These are phyloP conservation scores for Neodiprion fabricii DNA, from an alignment of 1,140 invertebrate genomes.

Conservation along the genomic window DNA sequence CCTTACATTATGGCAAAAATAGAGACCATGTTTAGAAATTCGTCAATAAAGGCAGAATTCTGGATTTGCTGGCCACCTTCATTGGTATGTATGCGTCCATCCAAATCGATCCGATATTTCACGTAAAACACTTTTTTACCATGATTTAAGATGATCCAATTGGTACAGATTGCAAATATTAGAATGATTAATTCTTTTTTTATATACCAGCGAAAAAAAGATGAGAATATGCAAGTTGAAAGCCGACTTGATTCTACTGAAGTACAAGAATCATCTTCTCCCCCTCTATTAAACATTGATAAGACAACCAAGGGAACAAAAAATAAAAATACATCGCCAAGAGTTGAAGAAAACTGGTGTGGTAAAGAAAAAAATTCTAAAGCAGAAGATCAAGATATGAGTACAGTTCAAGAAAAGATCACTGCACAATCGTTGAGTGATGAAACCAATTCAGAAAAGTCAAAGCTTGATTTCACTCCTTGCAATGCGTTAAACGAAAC, in stretches of 20 bases:
- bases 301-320: too few relatives aligned
- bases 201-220: background rate
- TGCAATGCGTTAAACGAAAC: too few relatives aligned
- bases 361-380: too few relatives aligned
- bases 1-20: conserved; percentile 23
- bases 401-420: too few relatives aligned
- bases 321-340: too few relatives aligned
- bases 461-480: too few relatives aligned
- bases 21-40: conserved; percentile 22
- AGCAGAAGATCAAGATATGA: too few relatives aligned
- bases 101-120: background rate
- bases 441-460: too few relatives aligned
- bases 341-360: too few relatives aligned
- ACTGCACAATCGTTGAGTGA: too few relatives aligned
- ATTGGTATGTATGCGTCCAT: background rate
- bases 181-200: background rate
- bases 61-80: conserved; percentile 24
- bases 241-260: background rate
- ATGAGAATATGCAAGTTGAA: background rate
- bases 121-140: background rate
- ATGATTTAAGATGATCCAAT: background rate
- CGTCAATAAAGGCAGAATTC: conserved; percentile 20
- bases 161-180: too few relatives aligned
- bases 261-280: background rate
- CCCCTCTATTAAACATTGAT: background rate